Evolutionary conservation across 2,888 invertebrate genomes (phyloP), one percentile per base, ranked within the genome.

Genomic region (Xestia sexstrigata): DNA sequence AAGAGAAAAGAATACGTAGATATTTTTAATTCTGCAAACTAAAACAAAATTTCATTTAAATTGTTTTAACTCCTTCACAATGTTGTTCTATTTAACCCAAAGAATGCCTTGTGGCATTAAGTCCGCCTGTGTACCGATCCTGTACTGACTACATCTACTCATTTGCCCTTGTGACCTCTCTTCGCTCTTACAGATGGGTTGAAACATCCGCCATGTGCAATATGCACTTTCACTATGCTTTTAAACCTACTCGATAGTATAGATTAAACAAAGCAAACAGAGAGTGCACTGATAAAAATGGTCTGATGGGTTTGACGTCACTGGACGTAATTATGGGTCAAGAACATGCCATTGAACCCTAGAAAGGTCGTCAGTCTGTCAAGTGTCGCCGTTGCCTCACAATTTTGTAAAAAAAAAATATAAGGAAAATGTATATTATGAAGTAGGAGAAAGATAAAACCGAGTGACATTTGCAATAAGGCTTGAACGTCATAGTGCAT

Each of bases 401-500:
- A 63, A 42, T 23, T 63, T 13, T 39, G 23, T 26, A n/a, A n/a
- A 74, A 23, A 35, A n/a, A 71, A 23, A 49, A 68, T n/a, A 71
- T 45, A 84, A 78, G 74, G 68, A 81, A 78, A 76, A 70, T 49
- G 39, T 35, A 47, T 55, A 35, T 35, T 35, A 83, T 76, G 49
- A 79, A 78, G 79, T 81, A 75, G 82, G 74, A 83, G 74, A 86
- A 90, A 90, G 85, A 90, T 89, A 35, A 89, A 88, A 91, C 89
- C 89, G 87, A 90, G 91, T 90, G 91, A 85, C 74, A 75, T 92
- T 92, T 90, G 87, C 90, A 87, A 79, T 81, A 89, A 90, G 88
- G 88, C 87, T 83, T 83, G 90, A 90, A 92, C 93, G 94, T 94
- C 93, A 93, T 93, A 94, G 92, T 94, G 94, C 93, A 95, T 95